These are phyloP conservation scores for Polydrusus pterygomalis DNA, from an alignment of 2,888 invertebrate genomes.

Conservation along the genomic window DNA sequence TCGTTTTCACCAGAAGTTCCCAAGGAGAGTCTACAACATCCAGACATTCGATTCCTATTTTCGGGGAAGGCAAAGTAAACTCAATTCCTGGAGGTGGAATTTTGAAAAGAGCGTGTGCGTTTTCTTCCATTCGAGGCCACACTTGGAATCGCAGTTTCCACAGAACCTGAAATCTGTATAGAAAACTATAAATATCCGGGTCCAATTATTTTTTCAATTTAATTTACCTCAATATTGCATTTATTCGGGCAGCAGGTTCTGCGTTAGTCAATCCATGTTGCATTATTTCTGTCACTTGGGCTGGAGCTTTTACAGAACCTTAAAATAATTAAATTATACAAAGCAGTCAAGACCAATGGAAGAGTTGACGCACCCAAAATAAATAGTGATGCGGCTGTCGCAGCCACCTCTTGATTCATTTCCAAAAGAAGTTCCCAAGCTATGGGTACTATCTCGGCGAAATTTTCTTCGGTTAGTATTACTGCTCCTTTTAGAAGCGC, in stretches of 20 bases:
- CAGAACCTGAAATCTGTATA: conserved; percentile 87
- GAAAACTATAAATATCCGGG: too few relatives aligned
- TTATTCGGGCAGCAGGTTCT: conserved; percentile 87
- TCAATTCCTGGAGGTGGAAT: conserved; percentile 99
- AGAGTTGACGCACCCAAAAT: conserved; percentile 85
- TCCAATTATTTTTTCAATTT: neutral
- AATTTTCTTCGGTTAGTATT: conserved; percentile 90
- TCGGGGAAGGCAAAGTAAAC: conserved; percentile 98
- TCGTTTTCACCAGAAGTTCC: conserved; percentile 98
- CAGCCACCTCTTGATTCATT: conserved; percentile 90
- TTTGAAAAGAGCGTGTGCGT: conserved; percentile 96
- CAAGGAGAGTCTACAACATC: conserved; percentile 99
- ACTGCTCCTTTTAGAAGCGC: conserved; percentile 92
- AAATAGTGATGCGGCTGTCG: conserved; percentile 91
- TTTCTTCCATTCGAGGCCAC: conserved; percentile 99
- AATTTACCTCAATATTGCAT: conserved; percentile 82
- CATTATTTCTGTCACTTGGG: conserved; percentile 92
- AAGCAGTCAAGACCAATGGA: neutral
- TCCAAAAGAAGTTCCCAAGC: conserved; percentile 97
- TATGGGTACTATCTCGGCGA: conserved; percentile 90
- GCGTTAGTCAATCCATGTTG: conserved; percentile 89
- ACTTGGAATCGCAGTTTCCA: conserved; percentile 99
- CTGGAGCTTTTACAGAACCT: conserved; percentile 93
- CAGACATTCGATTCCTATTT: conserved; percentile 95
- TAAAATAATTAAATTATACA: conserved; percentile 67